These are phyloP conservation scores for Sylvicapra grimmia DNA, from an alignment of 2,113 vertebrate species.

Conservation along the genomic window DNA sequence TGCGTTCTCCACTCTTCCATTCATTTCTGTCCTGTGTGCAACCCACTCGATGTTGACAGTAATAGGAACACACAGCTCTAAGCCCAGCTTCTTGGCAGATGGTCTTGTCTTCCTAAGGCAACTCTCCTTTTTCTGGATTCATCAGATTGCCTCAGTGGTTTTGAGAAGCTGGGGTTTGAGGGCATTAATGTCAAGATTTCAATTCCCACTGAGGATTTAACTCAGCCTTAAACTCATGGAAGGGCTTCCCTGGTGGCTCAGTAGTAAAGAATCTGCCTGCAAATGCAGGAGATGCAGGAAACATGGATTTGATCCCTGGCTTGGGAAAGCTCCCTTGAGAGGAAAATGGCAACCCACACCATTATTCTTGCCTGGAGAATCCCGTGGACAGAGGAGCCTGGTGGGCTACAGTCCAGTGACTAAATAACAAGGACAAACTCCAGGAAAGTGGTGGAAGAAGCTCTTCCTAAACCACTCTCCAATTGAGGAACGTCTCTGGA, in stretches of 20 bases:
- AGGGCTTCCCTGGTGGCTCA: not conserved
- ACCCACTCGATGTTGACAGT: not conserved
- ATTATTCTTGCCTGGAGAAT: not conserved
- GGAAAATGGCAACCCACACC: not conserved
- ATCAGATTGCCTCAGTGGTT: not conserved
- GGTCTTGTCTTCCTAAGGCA: not conserved
- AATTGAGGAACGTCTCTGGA: not conserved
- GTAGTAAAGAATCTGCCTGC: not conserved
- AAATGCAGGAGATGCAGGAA: accelerated
- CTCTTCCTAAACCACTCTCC: not conserved
- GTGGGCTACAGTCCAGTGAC: not conserved
- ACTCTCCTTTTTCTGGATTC: not conserved
- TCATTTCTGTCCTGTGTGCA: not conserved
- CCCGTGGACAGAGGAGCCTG: not conserved
- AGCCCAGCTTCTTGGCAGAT: not conserved
- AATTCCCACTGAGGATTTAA: not conserved
- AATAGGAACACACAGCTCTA: not conserved
- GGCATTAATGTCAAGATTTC: not conserved
- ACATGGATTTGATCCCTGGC: not conserved
- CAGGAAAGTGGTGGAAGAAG: not conserved
- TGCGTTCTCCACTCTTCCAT: not conserved
- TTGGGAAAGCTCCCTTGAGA: not conserved
- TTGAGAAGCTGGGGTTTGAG: not conserved
- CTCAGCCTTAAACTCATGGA: not conserved
- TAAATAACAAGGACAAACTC: not conserved